Conservation (phyloP, 2,797 vertebrate species). For the Macrochelys suwanniensis region DNA sequence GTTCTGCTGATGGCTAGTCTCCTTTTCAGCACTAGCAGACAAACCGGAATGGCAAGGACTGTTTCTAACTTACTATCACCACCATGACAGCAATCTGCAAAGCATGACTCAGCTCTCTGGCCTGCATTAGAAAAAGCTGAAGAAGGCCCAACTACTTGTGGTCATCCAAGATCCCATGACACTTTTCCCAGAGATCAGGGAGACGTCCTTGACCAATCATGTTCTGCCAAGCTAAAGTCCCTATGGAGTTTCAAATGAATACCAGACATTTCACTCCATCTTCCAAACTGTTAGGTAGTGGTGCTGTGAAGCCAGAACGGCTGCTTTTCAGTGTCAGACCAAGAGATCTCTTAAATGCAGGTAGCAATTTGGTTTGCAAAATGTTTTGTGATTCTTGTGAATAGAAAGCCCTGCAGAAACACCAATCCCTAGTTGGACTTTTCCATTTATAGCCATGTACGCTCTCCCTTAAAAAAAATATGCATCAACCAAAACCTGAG, state of each 20-base stretch:
- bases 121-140: background rate
- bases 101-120: constrained; percentile 40
- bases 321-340: background rate
- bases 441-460: background rate
- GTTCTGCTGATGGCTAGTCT: background rate
- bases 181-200: background rate
- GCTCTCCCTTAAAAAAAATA: background rate
- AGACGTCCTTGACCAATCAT: too few species aligned
- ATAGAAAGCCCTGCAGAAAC: background rate
- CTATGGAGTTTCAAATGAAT: background rate
- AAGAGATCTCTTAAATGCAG: background rate
- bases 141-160: background rate
- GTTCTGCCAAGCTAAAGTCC: background rate
- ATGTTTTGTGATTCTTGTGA: background rate
- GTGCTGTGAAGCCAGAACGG: background rate
- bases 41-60: rapidly evolving
- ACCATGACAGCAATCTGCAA: background rate
- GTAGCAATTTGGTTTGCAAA: background rate
- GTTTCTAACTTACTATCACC: rapidly evolving
- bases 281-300: background rate
- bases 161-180: rapidly evolving
- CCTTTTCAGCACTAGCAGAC: background rate
- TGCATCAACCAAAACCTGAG: background rate
- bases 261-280: background rate
- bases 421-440: background rate